Base-by-base conservation (phyloP, 2,888 invertebrate genomes). In the Troilus luridus region DNA sequence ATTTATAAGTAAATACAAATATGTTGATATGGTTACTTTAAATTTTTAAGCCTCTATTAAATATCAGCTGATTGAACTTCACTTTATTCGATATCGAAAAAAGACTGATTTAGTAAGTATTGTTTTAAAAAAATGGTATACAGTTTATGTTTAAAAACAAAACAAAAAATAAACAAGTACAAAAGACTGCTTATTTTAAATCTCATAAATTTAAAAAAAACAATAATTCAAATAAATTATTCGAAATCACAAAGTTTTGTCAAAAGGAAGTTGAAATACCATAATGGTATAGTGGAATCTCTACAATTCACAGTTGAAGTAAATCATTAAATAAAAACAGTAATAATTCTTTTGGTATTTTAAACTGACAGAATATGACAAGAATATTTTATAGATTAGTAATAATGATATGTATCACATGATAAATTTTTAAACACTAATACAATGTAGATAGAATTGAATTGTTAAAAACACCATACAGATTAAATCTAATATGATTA, bases 371-470 rank as follows among this genome's bases (percentile, higher is more conserved):
- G 67, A 67, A 41, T 77, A 77, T 77, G 72, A 77, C 41, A 27
- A 77, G 27, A 77, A 77, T 19, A 41, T 41, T 77, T 27, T 77
- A 17, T 9, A 19, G 0, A 41, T 77, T 17, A 77, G 24, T 10
- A 72, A 72, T 41, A 77, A 77, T 77, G 72, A 77, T 77, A 77
- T 77, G 72, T 77, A 77, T 77, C 72, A 77, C 72, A 77, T 77
- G 9, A 77, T 77, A 27, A 77, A 17, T 27, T 41, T 3, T 41
- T 77, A 77, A 41, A 41, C 41, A 1, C 41, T 77, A 17, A 27
- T 77, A 27, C 72, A 27, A 72, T 27, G 5, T 8, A 72, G 27
- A 72, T 14, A 27, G 27, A 27, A 72, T 72, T 72, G 6, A 72
- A 41, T 77, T 41, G 41, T 17, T 77, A 41, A 77, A 41, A 77